These are phyloP conservation scores for Ellobius talpinus DNA, from an alignment of 2,113 vertebrate species.

Conservation along the genomic window DNA sequence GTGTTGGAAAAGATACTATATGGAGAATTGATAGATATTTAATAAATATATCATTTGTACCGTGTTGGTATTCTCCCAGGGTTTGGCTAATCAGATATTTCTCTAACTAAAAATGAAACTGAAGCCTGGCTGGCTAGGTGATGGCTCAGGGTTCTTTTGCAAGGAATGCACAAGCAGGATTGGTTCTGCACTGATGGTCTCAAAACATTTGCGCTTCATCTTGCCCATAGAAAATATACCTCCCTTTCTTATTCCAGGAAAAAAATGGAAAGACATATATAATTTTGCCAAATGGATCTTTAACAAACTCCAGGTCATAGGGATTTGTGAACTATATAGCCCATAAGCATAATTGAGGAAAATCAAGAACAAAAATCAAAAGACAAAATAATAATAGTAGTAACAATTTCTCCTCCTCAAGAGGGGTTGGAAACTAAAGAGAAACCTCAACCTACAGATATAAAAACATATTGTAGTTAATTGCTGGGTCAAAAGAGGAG, in stretches of 20 bases:
- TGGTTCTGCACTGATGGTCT: not conserved
- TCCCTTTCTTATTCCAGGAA: not conserved
- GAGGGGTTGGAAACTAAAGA: not conserved
- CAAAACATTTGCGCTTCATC: not conserved
- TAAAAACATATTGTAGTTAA: not conserved
- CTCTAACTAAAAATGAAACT: not conserved
- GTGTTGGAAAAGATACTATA: not conserved
- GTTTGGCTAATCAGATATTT: not conserved
- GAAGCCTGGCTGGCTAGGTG: not conserved
- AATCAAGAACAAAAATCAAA: not conserved
- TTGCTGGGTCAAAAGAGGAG: constrained; percentile 16
- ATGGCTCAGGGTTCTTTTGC: not conserved
- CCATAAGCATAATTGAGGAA: not conserved
- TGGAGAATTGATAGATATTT: not conserved
- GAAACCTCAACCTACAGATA: not conserved
- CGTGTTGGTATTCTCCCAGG: not conserved
- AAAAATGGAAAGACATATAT: not conserved
- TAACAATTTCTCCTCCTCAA: not conserved
- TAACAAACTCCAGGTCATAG: not conserved
- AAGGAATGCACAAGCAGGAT: not conserved
- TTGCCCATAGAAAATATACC: not conserved
- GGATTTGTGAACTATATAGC: not conserved
- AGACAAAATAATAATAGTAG: not conserved
- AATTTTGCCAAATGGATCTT: not conserved
- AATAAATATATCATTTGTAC: not conserved